Base-by-base conservation (phyloP, 2,113 vertebrate genomes). In the Notothenia coriiceps region DNA sequence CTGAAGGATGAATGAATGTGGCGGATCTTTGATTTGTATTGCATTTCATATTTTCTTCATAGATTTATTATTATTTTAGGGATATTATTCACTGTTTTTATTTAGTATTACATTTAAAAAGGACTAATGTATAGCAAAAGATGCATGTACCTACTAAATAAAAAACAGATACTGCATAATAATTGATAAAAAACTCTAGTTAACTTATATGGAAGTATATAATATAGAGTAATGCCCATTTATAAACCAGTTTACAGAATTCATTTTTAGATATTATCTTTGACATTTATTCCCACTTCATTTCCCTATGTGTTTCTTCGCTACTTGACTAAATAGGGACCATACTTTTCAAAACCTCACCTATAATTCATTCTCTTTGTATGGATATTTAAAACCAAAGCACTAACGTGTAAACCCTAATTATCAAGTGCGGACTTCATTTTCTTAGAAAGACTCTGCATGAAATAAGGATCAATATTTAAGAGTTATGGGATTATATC, bases 321-420 rank as follows among this genome's bases (percentile, higher is more conserved):
- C 25, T 56, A 50, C 7, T 29, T 9, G 20, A 15, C 25, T 52
- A 22, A 72, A 51, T 63, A 33, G 44, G 73, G 3, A 17, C 40
- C 18, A 13, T 29, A 73, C 50, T 52, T 65, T 55, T 9, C 0
- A 50, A 67, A 77, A 47, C 4, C n/a, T 61, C 46, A 13, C 3
- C 50, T 25, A 7, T 44, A 63, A 59, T 69, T 71, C 29, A 10
- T 33, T 66, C 50, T 54, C 25, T 66, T 33, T n/a, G 5, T 40
- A 43, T 47, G 47, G 54, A 71, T 80, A 77, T 63, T 85, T 55
- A 46, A 51, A 65, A 55, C 15, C 46, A 44, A 35, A 5, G 18
- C 6, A 47, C 9, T 14, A 49, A 25, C 10, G 47, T 22, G 79
- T 74, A 68, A 62, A 13, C 49, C 1, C 40, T 15, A 40, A 61